A percentile compares a stretch with the other conserved stretches of the same genome.
Conservation (phyloP, 2,113 vertebrate genomes). For the Empidonax alnorum region DNA sequence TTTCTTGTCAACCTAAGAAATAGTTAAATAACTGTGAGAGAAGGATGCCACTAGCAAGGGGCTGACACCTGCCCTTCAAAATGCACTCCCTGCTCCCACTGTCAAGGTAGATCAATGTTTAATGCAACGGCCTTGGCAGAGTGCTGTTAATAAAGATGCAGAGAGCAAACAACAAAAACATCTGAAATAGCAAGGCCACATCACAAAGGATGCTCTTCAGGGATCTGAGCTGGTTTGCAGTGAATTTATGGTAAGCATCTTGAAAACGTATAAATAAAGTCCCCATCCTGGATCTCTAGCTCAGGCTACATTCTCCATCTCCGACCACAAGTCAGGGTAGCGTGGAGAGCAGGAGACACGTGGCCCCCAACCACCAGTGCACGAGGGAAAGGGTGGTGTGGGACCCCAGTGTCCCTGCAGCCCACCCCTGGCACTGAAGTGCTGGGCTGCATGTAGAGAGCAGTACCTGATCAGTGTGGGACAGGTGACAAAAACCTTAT, state of each 20-base stretch:
- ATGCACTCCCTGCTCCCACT: not conserved
- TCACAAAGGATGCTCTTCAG: not conserved
- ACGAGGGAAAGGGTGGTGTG: rapidly evolving
- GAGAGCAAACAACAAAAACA: not conserved
- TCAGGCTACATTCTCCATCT: not conserved
- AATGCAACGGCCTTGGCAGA: not conserved
- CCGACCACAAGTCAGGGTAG: rapidly evolving
- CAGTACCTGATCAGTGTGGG: not conserved
- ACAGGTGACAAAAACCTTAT: not conserved
- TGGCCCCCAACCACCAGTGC: not conserved
- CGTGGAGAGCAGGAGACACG: rapidly evolving
- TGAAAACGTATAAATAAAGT: not conserved
- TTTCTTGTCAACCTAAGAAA: not conserved
- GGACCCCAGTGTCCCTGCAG: not conserved
- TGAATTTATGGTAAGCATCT: not conserved
- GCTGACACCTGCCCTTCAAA: constrained; percentile 12
- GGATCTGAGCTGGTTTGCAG: not conserved
- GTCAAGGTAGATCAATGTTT: constrained; percentile 16
- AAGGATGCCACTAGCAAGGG: not conserved
- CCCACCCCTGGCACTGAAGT: not conserved
- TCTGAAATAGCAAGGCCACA: not conserved
- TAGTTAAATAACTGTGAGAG: not conserved
- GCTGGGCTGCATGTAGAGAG: not conserved
- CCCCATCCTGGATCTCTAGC: not conserved
- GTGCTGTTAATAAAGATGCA: not conserved